Conservation (phyloP, 2,888 invertebrate species). For the Meteorus cinctellus region DNA sequence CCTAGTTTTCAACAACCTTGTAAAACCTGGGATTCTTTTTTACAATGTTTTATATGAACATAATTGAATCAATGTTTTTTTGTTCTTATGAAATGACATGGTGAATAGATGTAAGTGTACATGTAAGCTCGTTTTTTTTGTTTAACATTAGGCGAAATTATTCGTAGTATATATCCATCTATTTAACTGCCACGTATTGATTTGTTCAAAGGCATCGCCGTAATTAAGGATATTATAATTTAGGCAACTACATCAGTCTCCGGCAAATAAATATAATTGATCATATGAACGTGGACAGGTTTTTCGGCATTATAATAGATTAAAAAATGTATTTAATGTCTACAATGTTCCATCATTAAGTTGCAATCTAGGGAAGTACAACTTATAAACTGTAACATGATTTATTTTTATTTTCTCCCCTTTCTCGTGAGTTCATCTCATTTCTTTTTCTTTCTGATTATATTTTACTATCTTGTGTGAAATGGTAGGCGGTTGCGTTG, state of each 20-base stretch:
- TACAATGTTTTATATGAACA: conserved; percentile 1
- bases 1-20: background rate
- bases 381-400: conserved; percentile 11
- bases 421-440: background rate
- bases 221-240: background rate
- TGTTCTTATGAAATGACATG: background rate
- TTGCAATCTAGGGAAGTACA: background rate
- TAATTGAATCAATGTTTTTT: background rate
- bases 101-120: conserved; percentile 56
- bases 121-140: conserved; percentile 59
- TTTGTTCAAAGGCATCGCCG: background rate
- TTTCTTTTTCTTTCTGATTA: background rate
- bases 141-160: background rate
- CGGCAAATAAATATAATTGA: conserved; percentile 22
- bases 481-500: conserved; percentile 50
- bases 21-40: background rate
- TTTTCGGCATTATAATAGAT: conserved; percentile 37
- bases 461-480: conserved; percentile 1
- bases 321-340: conserved; percentile 8
- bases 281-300: conserved; percentile 23
- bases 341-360: background rate
- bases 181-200: background rate
- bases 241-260: conserved; percentile 39
- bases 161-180: background rate
- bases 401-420: background rate